These are phyloP conservation scores for Neodiprion lecontei DNA, from an alignment of 1,140 invertebrate species.

Conservation along the genomic window DNA sequence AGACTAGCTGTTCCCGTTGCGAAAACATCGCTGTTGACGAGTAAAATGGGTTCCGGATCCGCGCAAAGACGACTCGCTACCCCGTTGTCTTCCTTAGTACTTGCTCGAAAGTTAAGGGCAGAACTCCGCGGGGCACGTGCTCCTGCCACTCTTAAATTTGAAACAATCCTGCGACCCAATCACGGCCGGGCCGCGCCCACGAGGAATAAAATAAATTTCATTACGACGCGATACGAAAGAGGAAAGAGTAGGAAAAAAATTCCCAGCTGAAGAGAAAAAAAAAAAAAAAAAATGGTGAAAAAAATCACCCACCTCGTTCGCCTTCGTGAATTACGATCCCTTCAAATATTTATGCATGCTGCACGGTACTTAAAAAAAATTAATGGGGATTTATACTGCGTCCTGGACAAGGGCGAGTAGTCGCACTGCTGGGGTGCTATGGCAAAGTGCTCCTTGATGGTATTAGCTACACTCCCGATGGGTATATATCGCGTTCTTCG, in stretches of 20 bases:
- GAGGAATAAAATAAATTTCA: constrained; percentile 33
- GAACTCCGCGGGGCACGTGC: neutral
- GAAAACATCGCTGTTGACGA: no score
- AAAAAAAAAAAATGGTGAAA: constrained; percentile 22
- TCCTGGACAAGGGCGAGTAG: constrained; percentile 33
- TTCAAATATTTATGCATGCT: constrained; percentile 47
- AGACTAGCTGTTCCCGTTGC: no score
- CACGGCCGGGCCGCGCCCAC: neutral
- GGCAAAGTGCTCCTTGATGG: constrained; percentile 37
- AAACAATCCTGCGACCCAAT: neutral
- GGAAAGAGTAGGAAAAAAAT: neutral
- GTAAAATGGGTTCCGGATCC: no score
- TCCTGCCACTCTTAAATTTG: constrained; percentile 6
- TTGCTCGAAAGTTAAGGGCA: neutral
- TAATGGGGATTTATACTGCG: constrained; percentile 46
- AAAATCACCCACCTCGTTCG: constrained; percentile 24
- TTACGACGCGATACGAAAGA: constrained; percentile 18
- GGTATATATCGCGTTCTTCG: neutral
- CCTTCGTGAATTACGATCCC: constrained; percentile 41
- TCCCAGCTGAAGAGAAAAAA: constrained; percentile 5
- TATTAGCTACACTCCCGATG: constrained; percentile 37
- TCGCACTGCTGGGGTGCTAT: constrained; percentile 24
- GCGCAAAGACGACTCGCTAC: no score
- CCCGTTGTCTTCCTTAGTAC: no score
- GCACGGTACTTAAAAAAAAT: constrained; percentile 42